Base-by-base conservation (phyloP, 64 coral and sea anemone genomes). In the Anthopleura sola region DNA sequence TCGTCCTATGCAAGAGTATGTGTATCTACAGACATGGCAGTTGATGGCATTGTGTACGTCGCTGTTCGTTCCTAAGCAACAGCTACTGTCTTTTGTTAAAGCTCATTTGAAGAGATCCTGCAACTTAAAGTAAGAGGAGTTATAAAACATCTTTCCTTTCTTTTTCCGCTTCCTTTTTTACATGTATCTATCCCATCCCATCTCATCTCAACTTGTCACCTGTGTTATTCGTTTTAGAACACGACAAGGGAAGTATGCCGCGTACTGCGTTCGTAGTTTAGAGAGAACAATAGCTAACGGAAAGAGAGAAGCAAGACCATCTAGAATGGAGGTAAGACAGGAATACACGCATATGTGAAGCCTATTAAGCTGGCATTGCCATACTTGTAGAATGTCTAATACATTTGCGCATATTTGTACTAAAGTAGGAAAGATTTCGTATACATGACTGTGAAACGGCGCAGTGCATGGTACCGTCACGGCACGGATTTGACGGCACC, bases 11-110 rank as follows among this genome's bases (percentile, higher is more conserved):
- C 93, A 94, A 33, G 93, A 99, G 49, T 95, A 83, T 68, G 97
- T 99, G 54, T 99, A 92, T 53, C 85, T 92, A 32, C 97, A 99
- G 37, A 84, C 92, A 8, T 99, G 97, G 97, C 97, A 99, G 51
- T 84, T 99, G 1, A 58, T 99, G 14, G 75, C 93, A 7, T 60
- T 99, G 36, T 95, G 93, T 29, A 82, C 90, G 1, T 88, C 90
- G 2, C 84, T 95, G 49, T 99, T 99, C 82, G 89, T 86, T 31
- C 97, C 97, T 28, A 99, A 91, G 69, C 80, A 94, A 33, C 91
- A 99, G 26, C 87, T 99, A 23, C 81, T 99, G 28, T 89, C 86
- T 37, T 99, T 90, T 33, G 83, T 99, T 14, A 92, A 86, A 78
- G 97, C 93, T 21, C 93, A 99, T 74, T 58, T 99, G 17, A 68